These are phyloP conservation scores for Campaea margaritaria DNA, from an alignment of 2,888 invertebrate genomes.

Conservation along the genomic window DNA sequence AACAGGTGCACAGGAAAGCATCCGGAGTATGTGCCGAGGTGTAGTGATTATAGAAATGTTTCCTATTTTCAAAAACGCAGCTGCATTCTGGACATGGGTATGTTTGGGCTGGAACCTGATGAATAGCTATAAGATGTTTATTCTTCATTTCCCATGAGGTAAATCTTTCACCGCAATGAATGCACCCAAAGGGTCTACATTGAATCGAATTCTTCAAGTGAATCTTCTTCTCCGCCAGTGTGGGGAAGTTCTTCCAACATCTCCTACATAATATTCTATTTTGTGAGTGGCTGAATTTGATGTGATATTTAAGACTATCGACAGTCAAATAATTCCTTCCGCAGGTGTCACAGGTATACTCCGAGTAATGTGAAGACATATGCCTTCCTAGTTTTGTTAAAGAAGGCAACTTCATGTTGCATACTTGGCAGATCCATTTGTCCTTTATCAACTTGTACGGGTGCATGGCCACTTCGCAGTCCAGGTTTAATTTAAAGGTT, in stretches of 20 bases:
- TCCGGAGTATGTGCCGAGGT: constrained; percentile 66
- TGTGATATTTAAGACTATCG: constrained; percentile 70
- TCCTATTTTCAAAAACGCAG: constrained; percentile 57
- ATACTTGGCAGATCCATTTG: constrained; percentile 65
- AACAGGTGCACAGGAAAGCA: constrained; percentile 61
- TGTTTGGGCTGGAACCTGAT: constrained; percentile 53
- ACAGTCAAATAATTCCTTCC: constrained; percentile 66
- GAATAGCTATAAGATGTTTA: constrained; percentile 60
- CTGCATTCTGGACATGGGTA: constrained; percentile 71
- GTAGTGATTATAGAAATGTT: constrained; percentile 67
- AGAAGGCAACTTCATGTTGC: constrained; percentile 63
- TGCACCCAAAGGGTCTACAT: constrained; percentile 69
- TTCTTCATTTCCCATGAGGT: constrained; percentile 71
- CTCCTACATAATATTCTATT: constrained; percentile 62
- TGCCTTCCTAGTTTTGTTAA: constrained; percentile 68
- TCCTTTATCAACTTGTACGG: constrained; percentile 67
- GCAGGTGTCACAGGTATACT: constrained; percentile 72
- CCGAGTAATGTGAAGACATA: constrained; percentile 68
- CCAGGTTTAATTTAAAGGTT: constrained; percentile 52
- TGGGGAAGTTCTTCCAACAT: constrained; percentile 69
- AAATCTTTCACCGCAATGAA: constrained; percentile 69
- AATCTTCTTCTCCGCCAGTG: constrained; percentile 56
- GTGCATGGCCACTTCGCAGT: constrained; percentile 66
- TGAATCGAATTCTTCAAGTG: constrained; percentile 60
- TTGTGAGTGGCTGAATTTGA: constrained; percentile 63